phyloP scores from a whole-genome alignment of 2,113 vertebrate genomes.

The Pseudorhombus dupliciocellatus region DNA sequence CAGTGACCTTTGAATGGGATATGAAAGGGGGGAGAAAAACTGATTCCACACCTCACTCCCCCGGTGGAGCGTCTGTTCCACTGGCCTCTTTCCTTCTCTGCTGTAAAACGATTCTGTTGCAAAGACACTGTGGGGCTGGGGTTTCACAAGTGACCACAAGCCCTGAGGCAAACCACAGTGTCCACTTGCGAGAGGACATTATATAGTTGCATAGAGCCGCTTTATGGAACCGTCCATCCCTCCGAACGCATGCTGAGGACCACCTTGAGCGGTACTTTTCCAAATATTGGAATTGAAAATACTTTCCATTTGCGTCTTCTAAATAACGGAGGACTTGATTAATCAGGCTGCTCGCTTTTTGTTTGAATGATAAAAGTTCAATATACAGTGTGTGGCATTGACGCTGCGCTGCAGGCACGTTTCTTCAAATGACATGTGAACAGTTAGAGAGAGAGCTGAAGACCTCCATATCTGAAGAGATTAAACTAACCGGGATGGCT shows the following conservation, averaged over 20 bases:
- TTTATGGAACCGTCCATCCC: conserved; percentile 53
- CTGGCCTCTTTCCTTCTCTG: conserved; percentile 43
- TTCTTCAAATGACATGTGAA: conserved; percentile 33
- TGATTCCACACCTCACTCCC: conserved; percentile 48
- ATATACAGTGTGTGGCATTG: conserved; percentile 39
- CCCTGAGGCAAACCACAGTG: conserved; percentile 52
- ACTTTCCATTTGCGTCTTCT: conserved; percentile 62
- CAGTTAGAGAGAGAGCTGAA: conserved; percentile 53
- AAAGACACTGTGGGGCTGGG: conserved; percentile 50
- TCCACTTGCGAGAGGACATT: conserved; percentile 45
- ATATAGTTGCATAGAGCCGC: conserved; percentile 23
- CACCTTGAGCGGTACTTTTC: conserved; percentile 69
- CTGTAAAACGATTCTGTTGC: conserved; percentile 62
- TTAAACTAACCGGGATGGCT: conserved; percentile 28
- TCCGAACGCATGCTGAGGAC: conserved; percentile 60
- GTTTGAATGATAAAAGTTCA: conserved; percentile 57
- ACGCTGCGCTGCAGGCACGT: conserved; percentile 46
- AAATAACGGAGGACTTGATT: conserved; percentile 64
- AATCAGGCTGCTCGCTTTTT: conserved; percentile 46
- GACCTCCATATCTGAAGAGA: conserved; percentile 38
- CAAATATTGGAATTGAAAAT: conserved; percentile 67
- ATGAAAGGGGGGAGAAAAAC: conserved; percentile 22
- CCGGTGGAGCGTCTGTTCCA: conserved; percentile 33
- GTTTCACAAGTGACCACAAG: conserved; percentile 65
- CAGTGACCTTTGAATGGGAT: conserved; percentile 53